These are phyloP conservation scores for Gallirallus australis DNA, from an alignment of 2,797 vertebrate genomes.

Conservation along the genomic window DNA sequence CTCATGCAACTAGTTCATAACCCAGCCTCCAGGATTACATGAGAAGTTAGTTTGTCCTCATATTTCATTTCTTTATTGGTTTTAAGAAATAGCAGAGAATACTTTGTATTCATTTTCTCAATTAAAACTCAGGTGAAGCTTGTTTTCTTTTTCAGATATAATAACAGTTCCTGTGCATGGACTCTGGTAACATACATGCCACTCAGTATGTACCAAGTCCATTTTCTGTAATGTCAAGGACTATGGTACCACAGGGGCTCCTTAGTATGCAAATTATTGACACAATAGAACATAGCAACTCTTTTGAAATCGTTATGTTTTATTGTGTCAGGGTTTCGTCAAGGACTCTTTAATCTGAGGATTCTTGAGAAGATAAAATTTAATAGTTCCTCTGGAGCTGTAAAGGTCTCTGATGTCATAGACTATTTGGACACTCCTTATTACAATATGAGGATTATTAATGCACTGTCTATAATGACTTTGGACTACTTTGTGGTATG, in stretches of 20 bases:
- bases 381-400: slow-evolving; percentile 70
- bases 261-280: slow-evolving; percentile 76
- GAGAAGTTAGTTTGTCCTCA: not conserved
- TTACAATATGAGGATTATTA: slow-evolving; percentile 55
- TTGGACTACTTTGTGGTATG: slow-evolving; percentile 42
- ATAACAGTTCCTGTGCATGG: not conserved
- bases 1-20: not conserved
- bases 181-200: not conserved
- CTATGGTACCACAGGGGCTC: slow-evolving; percentile 46
- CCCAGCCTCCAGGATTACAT: not conserved
- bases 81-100: not conserved
- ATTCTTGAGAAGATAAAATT: slow-evolving; percentile 76
- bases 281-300: slow-evolving; percentile 70
- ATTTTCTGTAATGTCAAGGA: slow-evolving; percentile 30
- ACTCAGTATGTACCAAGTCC: not conserved
- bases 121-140: not conserved
- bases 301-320: slow-evolving; percentile 73
- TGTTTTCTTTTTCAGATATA: not conserved
- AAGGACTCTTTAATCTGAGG: slow-evolving; percentile 77
- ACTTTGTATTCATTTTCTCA: not conserved
- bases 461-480: slow-evolving; percentile 40
- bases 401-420: slow-evolving; percentile 75
- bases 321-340: slow-evolving; percentile 75
- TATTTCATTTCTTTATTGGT: not conserved
- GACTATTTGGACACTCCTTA: slow-evolving; percentile 77